phyloP scores from a whole-genome alignment of 2,113 vertebrate species.

The Collichthys lucidus region DNA sequence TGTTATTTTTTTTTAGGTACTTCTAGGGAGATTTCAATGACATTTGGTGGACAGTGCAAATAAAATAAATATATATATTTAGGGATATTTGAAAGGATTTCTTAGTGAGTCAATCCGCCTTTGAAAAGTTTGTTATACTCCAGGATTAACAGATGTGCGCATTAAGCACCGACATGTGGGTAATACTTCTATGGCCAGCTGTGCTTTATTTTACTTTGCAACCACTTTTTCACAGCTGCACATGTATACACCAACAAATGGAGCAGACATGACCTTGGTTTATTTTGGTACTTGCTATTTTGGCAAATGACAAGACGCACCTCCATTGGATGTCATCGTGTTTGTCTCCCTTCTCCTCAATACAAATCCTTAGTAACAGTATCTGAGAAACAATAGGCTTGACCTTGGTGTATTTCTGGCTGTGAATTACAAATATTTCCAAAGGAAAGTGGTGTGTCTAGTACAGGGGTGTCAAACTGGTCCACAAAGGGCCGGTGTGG shows the following conservation, averaged over 20 bases:
- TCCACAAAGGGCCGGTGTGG: too few relatives aligned
- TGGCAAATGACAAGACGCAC: background rate
- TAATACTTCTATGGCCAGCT: slow-evolving; percentile 11
- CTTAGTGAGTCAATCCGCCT: background rate
- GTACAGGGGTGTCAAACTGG: too few relatives aligned
- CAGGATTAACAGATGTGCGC: background rate
- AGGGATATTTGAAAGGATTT: background rate
- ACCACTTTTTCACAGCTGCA: background rate
- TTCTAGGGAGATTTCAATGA: background rate
- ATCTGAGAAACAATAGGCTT: background rate
- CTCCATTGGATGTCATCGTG: background rate
- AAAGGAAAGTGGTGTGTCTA: background rate
- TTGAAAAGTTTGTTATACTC: background rate
- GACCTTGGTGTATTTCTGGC: background rate
- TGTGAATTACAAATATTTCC: background rate
- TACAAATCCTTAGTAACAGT: background rate
- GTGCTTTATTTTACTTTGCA: slow-evolving; percentile 7
- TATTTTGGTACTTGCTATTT: background rate
- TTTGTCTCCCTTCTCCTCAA: slow-evolving; percentile 2
- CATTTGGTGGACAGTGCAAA: background rate
- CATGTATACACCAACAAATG: background rate
- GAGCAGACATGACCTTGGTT: background rate
- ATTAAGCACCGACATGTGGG: slow-evolving; percentile 13
- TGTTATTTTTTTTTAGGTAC: background rate
- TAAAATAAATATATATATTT: background rate